phyloP scores from a whole-genome alignment of 1,140 invertebrate species.

The Bombus affinis region DNA sequence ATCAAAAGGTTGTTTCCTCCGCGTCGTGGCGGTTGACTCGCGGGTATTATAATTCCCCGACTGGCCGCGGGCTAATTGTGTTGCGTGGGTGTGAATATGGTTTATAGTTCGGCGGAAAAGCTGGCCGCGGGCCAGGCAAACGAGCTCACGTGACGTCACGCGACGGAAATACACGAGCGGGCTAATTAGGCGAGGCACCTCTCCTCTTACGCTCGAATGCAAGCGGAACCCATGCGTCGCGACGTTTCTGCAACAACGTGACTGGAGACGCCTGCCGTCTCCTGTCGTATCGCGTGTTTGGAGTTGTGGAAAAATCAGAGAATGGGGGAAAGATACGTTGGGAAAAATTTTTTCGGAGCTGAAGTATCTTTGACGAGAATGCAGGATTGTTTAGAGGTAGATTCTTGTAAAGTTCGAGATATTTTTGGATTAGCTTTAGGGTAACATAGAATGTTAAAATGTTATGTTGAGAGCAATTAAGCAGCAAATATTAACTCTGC shows the following conservation, averaged over 20 bases:
- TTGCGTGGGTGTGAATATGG: constrained; percentile 82
- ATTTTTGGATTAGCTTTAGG: too few relatives aligned
- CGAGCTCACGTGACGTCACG: constrained; percentile 81
- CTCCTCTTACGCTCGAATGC: constrained; percentile 79
- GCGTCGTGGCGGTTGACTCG: constrained; percentile 23
- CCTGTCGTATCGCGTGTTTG: constrained; percentile 1
- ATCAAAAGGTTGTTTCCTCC: not conserved
- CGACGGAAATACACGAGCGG: constrained; percentile 80
- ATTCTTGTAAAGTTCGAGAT: too few relatives aligned
- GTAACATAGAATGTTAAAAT: too few relatives aligned
- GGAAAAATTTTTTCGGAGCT: not conserved
- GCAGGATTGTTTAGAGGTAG: not conserved
- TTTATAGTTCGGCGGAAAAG: constrained; percentile 81
- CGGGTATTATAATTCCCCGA: constrained; percentile 77
- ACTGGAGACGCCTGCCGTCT: constrained; percentile 22
- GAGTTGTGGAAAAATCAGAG: not conserved
- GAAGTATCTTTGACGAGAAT: not conserved
- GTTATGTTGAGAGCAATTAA: too few relatives aligned
- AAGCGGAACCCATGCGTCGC: constrained; percentile 77
- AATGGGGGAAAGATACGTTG: not conserved
- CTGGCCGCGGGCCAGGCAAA: constrained; percentile 80
- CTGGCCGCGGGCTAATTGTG: constrained; percentile 79
- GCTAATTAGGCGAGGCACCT: constrained; percentile 81
- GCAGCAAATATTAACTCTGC: too few relatives aligned
- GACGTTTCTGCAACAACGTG: constrained; percentile 54